Base-by-base conservation (phyloP, 1,140 invertebrate species). In the Papilio helenus region DNA sequence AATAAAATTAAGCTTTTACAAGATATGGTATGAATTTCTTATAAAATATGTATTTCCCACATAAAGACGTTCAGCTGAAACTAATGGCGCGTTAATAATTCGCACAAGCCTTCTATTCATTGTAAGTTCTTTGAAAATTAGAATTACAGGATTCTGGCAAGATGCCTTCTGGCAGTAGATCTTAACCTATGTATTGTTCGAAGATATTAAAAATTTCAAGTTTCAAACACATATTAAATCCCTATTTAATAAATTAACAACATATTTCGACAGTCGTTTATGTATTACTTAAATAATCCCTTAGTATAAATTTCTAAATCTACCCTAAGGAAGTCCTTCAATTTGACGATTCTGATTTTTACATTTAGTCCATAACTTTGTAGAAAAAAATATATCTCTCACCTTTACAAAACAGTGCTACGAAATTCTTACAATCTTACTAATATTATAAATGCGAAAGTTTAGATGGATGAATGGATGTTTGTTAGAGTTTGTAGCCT, bases 11-110 rank as follows among this genome's bases (percentile, higher is more conserved):
- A 29, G 14, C 16, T 29, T 29, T 29, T 29, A 68, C 23, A 29
- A 29, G 61, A 68, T 34, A 14, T 1, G 61, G 14, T 68, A 68
- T 68, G 61, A 29, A 29, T 83, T 79, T 79, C 73, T 29, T 29
- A 68, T 68, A 68, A 82, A 83, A 82, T 83, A 83, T 79, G 82
- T 83, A 86, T 86, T 86, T 85, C 80, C 79, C 87, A 90, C 89
- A 89, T 89, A 89, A 91, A 93, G 89, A 91, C 87, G 87, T 90
- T 89, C 77, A 84, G 83, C 83, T 79, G 84, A 82, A 89, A 90
- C 89, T 93, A 93, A 93, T 93, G 90, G 90, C 72, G 87, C 86
- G 91, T 92, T 91, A 88, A 91, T 92, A 92, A 92, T 92, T 92
- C 84, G 84, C 86, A 81, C 86, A 86, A 92, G 89, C 87, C 89